Evolutionary conservation across 1,140 invertebrate species (phyloP), one percentile per base, ranked within the genome.

Genomic region (Panagrolaimus sp.): DNA sequence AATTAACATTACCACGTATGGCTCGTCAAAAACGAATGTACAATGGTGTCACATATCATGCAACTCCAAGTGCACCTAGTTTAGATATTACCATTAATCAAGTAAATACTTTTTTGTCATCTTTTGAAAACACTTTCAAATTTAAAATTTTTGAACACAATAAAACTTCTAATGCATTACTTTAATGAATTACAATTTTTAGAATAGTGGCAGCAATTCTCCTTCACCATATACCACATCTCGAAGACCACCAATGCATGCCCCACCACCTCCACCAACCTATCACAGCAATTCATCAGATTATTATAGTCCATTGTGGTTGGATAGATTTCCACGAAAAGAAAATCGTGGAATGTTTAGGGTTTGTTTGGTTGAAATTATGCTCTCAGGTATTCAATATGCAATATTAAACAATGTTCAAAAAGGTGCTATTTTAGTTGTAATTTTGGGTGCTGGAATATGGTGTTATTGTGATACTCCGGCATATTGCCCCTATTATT

Each of bases 401-500:
- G n/a, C n/a, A n/a, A n/a, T n/a, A n/a, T n/a, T n/a, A n/a, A n/a
- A n/a, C n/a, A n/a, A n/a, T n/a, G n/a, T 67, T 14, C 17, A 24
- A 65, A 21, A 32, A 28, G 9, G n/a, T 21, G 45, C 26, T 21
- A 52, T 75, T 73, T 71, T 70, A 74, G 77, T 70, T 9, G 74
- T 80, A 3, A 67, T 80, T 47, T 55, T 78, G 26, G 77, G 43
- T 9, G 70, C 69, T 14, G 78, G 78, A 15, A 71, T 80, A 47
- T 77, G 79, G 74, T 80, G 78, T 66, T 67, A 69, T n/a, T 63
- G 67, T 15, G 75, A 80, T 58, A 80, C 74, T 10, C 43, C 72
- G 0, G 74, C 80, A 46, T 80, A 79, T 63, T 80, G 78, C 48
- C 78, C 78, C 26, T 80, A 79, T 58, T 76, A 80, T 46, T 81